Evolutionary conservation across 2,797 vertebrate genomes (phyloP).

Genomic region (Percopsis omiscomaycus): DNA sequence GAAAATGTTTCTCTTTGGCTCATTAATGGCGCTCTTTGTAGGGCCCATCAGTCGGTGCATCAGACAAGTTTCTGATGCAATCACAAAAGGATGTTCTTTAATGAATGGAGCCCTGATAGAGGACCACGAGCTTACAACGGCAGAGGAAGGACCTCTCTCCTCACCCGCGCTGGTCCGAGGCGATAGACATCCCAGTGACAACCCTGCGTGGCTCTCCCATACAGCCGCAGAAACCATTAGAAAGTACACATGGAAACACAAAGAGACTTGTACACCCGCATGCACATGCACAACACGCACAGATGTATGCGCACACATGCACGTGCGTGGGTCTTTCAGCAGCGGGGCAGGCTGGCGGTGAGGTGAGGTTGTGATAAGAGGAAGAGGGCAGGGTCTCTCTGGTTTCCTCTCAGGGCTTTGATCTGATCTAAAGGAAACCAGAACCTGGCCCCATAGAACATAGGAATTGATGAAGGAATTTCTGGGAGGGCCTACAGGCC

Average conservation of each 20-base stretch:
- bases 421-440: constrained; percentile 23
- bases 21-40: constrained; percentile 66
- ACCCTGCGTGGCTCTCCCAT: constrained; percentile 36
- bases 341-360: constrained; percentile 48
- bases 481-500: constrained; percentile 4
- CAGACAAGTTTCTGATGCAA: constrained; percentile 66
- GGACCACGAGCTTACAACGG: constrained; percentile 58
- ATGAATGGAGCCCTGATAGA: constrained; percentile 71
- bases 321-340: constrained; percentile 60
- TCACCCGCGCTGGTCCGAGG: constrained; percentile 40
- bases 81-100: constrained; percentile 72
- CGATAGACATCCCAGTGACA: constrained; percentile 55
- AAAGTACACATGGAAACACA: constrained; percentile 23
- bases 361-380: constrained; percentile 53
- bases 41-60: constrained; percentile 61
- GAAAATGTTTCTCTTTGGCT: constrained; percentile 50
- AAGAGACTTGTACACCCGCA: neutral
- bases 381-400: constrained; percentile 48
- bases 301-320: constrained; percentile 11
- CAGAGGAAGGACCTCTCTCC: constrained; percentile 60
- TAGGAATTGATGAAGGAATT: constrained; percentile 2
- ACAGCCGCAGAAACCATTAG: neutral
- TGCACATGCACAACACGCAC: neutral
- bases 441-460: constrained; percentile 18
- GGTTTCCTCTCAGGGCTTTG: constrained; percentile 53